Evolutionary conservation across 2,888 invertebrate species (phyloP).

Genomic region (Epicampocera succincta): DNA sequence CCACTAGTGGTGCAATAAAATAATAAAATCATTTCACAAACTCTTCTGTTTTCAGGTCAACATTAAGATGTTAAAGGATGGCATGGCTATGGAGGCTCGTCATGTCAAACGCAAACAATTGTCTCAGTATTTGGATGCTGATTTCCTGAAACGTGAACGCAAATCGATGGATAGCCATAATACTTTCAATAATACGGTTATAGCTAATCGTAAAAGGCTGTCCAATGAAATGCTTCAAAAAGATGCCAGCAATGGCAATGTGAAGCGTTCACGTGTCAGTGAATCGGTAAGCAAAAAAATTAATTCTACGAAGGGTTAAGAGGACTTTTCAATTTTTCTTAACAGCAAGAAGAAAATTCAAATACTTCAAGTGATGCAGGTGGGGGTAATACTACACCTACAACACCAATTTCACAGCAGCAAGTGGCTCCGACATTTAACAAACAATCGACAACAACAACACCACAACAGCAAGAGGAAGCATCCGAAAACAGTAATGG

Average conservation of each 20-base stretch:
- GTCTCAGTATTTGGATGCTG: constrained; percentile 87
- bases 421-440: constrained; percentile 75
- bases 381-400: constrained; percentile 74
- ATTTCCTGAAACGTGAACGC: constrained; percentile 87
- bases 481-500: constrained; percentile 56
- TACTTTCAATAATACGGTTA: constrained; percentile 78
- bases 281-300: constrained; percentile 77
- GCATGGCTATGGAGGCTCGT: constrained; percentile 91
- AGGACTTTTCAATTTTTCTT: constrained; percentile 2
- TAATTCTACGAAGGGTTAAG: neutral
- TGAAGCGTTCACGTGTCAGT: constrained; percentile 75
- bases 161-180: constrained; percentile 83
- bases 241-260: constrained; percentile 70
- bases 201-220: constrained; percentile 80
- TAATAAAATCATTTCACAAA: too few relatives aligned
- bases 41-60: constrained; percentile 80
- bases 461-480: constrained; percentile 55
- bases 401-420: constrained; percentile 76
- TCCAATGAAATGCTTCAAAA: constrained; percentile 78
- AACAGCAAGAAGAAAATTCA: constrained; percentile 79
- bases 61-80: constrained; percentile 86
- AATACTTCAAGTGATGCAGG: constrained; percentile 78
- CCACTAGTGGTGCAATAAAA: too few relatives aligned
- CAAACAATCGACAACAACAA: constrained; percentile 36
- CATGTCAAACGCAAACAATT: constrained; percentile 92